Percentiles rank a stretch among this genome's conserved stretches.
Conservation (phyloP, 2,113 vertebrate genomes). For the Haplotaxodon microlepis region DNA sequence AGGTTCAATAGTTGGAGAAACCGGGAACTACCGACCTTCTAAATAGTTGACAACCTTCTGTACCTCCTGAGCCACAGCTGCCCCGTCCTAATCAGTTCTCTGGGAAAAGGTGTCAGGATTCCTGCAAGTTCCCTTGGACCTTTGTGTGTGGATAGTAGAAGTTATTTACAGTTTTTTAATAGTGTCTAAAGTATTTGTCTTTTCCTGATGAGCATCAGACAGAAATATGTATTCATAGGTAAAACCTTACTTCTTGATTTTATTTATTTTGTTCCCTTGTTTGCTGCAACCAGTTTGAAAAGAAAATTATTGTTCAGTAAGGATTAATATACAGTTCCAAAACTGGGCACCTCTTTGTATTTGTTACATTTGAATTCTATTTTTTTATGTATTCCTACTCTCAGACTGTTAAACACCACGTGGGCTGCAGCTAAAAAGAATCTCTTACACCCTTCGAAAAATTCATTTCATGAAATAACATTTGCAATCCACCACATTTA, state of each 20-base stretch:
- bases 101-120: neutral
- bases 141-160: neutral
- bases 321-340: neutral
- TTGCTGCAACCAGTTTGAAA: neutral
- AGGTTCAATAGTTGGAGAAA: neutral
- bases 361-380: neutral
- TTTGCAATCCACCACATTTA: neutral
- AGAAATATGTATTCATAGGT: neutral
- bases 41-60: neutral
- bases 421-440: neutral
- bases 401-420: neutral
- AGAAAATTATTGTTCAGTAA: neutral
- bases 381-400: neutral
- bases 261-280: neutral
- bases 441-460: neutral
- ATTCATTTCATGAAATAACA: neutral
- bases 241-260: neutral
- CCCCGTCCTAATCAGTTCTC: neutral
- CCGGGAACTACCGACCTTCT: neutral
- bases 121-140: neutral
- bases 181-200: neutral
- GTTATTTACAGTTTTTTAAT: neutral
- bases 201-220: neutral
- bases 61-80: neutral
- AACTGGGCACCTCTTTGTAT: neutral